Evolutionary conservation across 2,888 invertebrate genomes (phyloP).

Genomic region (Sesia bembeciformis): DNA sequence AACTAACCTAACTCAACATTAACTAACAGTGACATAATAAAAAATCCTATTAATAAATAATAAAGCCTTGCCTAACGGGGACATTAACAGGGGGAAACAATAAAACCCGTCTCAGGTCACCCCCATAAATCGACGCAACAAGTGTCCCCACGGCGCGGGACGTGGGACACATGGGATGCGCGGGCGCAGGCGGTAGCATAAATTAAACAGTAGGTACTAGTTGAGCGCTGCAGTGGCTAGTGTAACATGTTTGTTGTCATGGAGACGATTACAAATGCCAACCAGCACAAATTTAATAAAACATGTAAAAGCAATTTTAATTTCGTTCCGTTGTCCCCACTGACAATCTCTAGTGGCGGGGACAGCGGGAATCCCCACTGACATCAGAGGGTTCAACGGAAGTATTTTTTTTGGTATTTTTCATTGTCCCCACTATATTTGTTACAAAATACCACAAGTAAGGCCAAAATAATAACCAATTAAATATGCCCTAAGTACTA

Average conservation of each 20-base stretch:
- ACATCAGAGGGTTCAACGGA: too few relatives aligned
- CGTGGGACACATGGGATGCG: conserved; percentile 12
- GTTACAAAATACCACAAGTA: too few relatives aligned
- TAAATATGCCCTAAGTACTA: too few relatives aligned
- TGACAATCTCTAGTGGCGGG: too few relatives aligned
- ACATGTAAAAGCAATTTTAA: not conserved
- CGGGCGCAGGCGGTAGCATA: conserved; percentile 30
- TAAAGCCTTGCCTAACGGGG: conserved; percentile 25
- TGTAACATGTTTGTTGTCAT: not conserved
- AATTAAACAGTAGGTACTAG: conserved; percentile 23
- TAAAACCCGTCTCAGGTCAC: conserved; percentile 19
- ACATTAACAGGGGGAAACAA: conserved; percentile 19
- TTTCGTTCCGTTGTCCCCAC: too few relatives aligned
- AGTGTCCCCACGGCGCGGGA: conserved; percentile 21
- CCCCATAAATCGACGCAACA: conserved; percentile 42
- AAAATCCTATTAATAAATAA: conserved; percentile 38
- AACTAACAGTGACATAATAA: too few relatives aligned
- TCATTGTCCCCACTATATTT: too few relatives aligned
- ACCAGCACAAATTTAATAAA: not conserved
- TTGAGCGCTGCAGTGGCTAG: not conserved
- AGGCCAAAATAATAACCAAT: too few relatives aligned
- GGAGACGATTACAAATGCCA: conserved; percentile 1
- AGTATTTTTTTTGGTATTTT: too few relatives aligned
- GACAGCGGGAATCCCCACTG: too few relatives aligned
- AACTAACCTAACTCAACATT: too few relatives aligned